phyloP scores from a whole-genome alignment of 2,797 vertebrate genomes.

The Thamnophis elegans region DNA sequence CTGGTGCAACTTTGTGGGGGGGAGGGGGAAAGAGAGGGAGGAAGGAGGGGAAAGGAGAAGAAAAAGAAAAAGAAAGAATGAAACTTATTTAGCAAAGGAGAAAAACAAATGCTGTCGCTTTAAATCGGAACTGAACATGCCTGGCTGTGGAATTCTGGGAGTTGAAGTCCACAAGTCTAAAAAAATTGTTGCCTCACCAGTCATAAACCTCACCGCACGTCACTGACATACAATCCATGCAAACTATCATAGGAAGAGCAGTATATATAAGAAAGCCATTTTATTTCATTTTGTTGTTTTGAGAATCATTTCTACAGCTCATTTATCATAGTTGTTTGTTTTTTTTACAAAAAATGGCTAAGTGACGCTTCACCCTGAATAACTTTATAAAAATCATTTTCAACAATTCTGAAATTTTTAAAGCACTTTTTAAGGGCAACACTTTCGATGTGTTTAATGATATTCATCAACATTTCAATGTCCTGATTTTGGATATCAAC shows the following conservation, averaged over 20 bases:
- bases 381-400: constrained; percentile 2
- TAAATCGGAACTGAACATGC: too few relatives aligned
- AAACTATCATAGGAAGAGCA: background rate
- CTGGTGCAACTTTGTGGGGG: too few relatives aligned
- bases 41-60: too few relatives aligned
- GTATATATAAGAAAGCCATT: background rate
- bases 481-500: background rate
- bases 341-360: background rate
- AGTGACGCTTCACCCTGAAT: background rate
- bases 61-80: too few relatives aligned
- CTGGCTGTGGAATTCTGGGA: too few relatives aligned
- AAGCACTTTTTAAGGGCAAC: background rate
- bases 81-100: too few relatives aligned
- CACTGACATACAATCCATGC: too few relatives aligned
- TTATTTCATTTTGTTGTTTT: background rate
- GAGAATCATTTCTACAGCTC: background rate
- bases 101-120: too few relatives aligned
- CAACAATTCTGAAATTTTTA: background rate
- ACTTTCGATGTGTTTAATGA: background rate
- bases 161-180: too few relatives aligned
- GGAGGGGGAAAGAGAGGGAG: too few relatives aligned
- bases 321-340: background rate
- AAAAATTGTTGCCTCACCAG: too few relatives aligned
- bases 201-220: too few relatives aligned
- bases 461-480: background rate